phyloP scores from a whole-genome alignment of 2,888 invertebrate species.

The Boloria selene region DNA sequence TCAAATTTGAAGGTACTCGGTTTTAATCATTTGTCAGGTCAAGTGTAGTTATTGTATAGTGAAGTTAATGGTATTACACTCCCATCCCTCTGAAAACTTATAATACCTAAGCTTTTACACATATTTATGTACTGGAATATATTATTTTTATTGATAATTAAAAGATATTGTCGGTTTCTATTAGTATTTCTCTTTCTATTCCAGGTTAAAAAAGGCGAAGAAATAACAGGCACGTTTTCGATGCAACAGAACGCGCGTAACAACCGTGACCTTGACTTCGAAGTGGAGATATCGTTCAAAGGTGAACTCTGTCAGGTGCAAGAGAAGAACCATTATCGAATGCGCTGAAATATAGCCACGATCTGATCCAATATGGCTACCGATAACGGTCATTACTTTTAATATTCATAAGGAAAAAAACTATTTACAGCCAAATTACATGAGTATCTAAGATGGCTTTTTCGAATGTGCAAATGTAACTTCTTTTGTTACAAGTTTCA shows the following conservation, averaged over 20 bases:
- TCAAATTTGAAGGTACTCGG: too few species aligned
- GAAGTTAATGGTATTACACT: too few species aligned
- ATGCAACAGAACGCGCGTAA: constrained; percentile 98
- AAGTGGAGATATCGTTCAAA: constrained; percentile 95
- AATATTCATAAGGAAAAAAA: constrained; percentile 10
- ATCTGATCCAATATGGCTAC: neutral
- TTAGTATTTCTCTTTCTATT: constrained; percentile 7
- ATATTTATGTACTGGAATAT: too few species aligned
- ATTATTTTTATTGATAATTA: neutral
- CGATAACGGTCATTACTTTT: neutral
- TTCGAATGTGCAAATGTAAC: too few species aligned
- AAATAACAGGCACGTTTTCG: constrained; percentile 94
- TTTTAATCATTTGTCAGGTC: too few species aligned
- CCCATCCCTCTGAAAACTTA: too few species aligned
- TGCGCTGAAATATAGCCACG: constrained; percentile 85
- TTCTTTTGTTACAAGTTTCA: too few species aligned
- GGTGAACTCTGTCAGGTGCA: constrained; percentile 92
- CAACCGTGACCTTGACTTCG: constrained; percentile 98
- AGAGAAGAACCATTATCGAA: constrained; percentile 93
- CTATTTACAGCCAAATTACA: constrained; percentile 17
- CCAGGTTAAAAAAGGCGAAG: constrained; percentile 94
- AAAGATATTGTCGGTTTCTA: neutral
- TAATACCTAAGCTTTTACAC: too few species aligned
- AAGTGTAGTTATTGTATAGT: too few species aligned
- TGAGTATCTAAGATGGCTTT: neutral